Conservation (phyloP, 2,797 vertebrate species). For the Selene dorsalis region DNA sequence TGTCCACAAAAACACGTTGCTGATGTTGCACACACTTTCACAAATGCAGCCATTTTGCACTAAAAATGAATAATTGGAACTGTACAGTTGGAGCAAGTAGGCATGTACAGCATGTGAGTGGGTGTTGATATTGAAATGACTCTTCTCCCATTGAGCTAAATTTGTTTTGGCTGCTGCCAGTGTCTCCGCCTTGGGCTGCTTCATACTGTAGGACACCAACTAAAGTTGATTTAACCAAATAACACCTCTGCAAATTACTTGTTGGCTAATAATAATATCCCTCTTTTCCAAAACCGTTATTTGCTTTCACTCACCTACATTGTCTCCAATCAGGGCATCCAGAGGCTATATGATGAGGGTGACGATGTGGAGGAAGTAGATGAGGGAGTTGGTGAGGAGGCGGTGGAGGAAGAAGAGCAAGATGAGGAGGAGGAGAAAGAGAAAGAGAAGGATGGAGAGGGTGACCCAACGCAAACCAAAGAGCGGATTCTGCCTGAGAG, state of each 20-base stretch:
- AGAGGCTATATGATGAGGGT: conserved; percentile 89
- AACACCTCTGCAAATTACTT: neutral
- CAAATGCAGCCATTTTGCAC: neutral
- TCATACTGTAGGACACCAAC: neutral
- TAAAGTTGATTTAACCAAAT: neutral
- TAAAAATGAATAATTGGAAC: neutral
- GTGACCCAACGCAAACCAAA: conserved; percentile 73
- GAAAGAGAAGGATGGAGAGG: conserved; percentile 71
- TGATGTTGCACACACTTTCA: neutral
- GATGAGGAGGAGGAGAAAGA: conserved; percentile 81
- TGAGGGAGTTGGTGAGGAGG: conserved; percentile 84
- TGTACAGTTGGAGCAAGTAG: neutral
- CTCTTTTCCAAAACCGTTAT: conserved; percentile 1
- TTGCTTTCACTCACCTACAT: neutral
- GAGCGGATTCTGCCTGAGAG: conserved; percentile 78
- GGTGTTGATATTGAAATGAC: neutral
- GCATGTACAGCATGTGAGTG: conserved; percentile 1
- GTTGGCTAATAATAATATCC: neutral
- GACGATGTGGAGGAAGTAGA: conserved; percentile 90
- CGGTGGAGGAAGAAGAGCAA: conserved; percentile 86
- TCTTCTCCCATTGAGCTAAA: neutral
- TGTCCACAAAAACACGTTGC: neutral
- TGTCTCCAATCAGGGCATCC: conserved; percentile 86
- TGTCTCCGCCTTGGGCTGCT: neutral
- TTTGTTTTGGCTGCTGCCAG: neutral